Evolutionary conservation across 2,113 vertebrate species (phyloP).

Genomic region (Onychostoma macrolepis): DNA sequence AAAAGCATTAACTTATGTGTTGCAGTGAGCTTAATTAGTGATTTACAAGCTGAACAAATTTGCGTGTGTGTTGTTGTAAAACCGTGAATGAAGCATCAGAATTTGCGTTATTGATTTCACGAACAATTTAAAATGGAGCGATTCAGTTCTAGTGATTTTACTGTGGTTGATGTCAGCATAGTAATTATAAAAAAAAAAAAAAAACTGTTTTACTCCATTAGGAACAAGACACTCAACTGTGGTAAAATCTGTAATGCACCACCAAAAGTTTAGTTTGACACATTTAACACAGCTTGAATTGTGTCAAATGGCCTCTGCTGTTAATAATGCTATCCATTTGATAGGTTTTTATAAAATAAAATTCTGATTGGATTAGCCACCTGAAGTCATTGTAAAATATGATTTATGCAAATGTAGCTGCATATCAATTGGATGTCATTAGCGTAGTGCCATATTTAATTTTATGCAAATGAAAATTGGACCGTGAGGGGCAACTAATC

Average conservation of each 20-base stretch:
- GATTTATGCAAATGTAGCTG: background rate
- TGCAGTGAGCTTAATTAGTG: too few species aligned
- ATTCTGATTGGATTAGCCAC: background rate
- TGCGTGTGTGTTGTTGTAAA: too few species aligned
- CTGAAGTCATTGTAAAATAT: background rate
- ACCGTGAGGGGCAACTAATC: background rate
- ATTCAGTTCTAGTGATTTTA: too few species aligned
- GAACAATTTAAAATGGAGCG: too few species aligned
- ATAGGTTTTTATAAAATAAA: background rate
- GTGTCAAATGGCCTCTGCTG: background rate
- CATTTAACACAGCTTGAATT: background rate
- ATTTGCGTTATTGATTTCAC: too few species aligned
- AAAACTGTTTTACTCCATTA: too few species aligned
- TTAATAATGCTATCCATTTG: background rate
- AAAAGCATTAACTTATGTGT: too few species aligned
- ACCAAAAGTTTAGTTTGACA: background rate
- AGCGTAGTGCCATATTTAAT: background rate
- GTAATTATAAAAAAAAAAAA: too few species aligned
- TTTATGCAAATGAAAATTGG: background rate
- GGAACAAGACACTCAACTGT: background rate
- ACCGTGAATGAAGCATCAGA: too few species aligned
- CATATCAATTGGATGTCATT: background rate
- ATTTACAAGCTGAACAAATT: too few species aligned
- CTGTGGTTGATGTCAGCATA: too few species aligned
- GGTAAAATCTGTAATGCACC: background rate